A percentile compares a stretch with the other conserved stretches of the same genome.
These are phyloP conservation scores for Parascotia fuliginaria DNA, from an alignment of 2,888 invertebrate species.

Conservation along the genomic window DNA sequence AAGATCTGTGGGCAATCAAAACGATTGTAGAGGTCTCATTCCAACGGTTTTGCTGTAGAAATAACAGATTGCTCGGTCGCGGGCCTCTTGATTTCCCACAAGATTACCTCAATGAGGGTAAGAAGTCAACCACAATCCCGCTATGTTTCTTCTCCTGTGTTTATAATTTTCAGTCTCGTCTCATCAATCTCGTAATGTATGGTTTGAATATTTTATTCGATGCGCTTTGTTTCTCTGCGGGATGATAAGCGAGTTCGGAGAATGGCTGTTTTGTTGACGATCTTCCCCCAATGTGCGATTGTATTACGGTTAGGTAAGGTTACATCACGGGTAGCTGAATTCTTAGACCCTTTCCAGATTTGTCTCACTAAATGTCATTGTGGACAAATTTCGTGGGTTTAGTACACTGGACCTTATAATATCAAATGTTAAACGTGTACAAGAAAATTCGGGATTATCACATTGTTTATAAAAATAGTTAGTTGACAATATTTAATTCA, in stretches of 20 bases:
- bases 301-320: not conserved
- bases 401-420: no score
- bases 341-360: no score
- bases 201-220: conserved; percentile 45
- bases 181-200: conserved; percentile 49
- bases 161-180: conserved; percentile 60
- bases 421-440: no score
- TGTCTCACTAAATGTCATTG: no score
- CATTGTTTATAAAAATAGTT: no score
- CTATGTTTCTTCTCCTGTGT: conserved; percentile 50
- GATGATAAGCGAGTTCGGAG: conserved; percentile 1
- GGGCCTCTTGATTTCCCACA: conserved; percentile 75
- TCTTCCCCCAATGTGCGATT: not conserved
- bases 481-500: no score
- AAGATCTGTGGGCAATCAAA: conserved; percentile 32
- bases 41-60: conserved; percentile 56
- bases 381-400: no score
- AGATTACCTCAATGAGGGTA: conserved; percentile 74
- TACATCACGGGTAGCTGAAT: no score
- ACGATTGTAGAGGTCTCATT: conserved; percentile 50
- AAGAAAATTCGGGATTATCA: no score
- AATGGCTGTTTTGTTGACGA: not conserved
- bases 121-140: conserved; percentile 64
- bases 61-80: conserved; percentile 72
- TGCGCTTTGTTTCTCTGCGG: conserved; percentile 25